Evolutionary conservation across 1,140 invertebrate species (phyloP).

Genomic region (Calosoma granatense): DNA sequence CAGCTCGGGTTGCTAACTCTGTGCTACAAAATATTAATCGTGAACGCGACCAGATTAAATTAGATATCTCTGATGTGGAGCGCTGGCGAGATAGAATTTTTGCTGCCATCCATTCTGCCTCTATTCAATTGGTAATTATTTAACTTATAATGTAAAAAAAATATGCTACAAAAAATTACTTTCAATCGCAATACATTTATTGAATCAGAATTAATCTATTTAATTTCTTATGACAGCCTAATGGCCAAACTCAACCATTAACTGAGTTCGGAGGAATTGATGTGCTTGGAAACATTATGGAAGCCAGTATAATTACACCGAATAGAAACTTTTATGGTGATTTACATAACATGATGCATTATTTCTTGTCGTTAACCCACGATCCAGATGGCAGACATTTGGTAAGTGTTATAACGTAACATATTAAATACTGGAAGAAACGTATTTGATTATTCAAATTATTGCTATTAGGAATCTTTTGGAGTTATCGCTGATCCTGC

Average conservation of each 20-base stretch:
- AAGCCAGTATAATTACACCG: slow-evolving; percentile 50
- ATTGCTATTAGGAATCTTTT: slow-evolving; percentile 17
- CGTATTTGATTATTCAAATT: slow-evolving; percentile 9
- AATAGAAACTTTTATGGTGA: slow-evolving; percentile 59
- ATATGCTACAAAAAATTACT: not conserved
- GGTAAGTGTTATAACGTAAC: slow-evolving; percentile 26
- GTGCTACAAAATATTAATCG: slow-evolving; percentile 20
- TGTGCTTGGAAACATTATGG: slow-evolving; percentile 64
- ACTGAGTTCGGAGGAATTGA: slow-evolving; percentile 62
- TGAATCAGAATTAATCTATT: slow-evolving; percentile 36
- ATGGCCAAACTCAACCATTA: slow-evolving; percentile 37
- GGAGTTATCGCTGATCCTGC: slow-evolving; percentile 33
- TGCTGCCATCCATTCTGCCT: slow-evolving; percentile 34
- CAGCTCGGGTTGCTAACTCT: slow-evolving; percentile 31
- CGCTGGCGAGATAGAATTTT: slow-evolving; percentile 32
- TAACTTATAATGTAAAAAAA: slow-evolving; percentile 5
- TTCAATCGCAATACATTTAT: not conserved
- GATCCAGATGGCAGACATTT: slow-evolving; percentile 46
- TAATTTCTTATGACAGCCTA: slow-evolving; percentile 17
- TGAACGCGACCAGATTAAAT: slow-evolving; percentile 17
- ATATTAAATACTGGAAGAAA: not conserved
- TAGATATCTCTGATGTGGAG: slow-evolving; percentile 25
- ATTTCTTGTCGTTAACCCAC: slow-evolving; percentile 51
- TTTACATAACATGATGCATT: slow-evolving; percentile 55
- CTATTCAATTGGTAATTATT: slow-evolving; percentile 26